A percentile compares a stretch with the other conserved stretches of the same genome.
Conservation (phyloP, 2,888 invertebrate genomes). For the Coecobrya sp. region DNA sequence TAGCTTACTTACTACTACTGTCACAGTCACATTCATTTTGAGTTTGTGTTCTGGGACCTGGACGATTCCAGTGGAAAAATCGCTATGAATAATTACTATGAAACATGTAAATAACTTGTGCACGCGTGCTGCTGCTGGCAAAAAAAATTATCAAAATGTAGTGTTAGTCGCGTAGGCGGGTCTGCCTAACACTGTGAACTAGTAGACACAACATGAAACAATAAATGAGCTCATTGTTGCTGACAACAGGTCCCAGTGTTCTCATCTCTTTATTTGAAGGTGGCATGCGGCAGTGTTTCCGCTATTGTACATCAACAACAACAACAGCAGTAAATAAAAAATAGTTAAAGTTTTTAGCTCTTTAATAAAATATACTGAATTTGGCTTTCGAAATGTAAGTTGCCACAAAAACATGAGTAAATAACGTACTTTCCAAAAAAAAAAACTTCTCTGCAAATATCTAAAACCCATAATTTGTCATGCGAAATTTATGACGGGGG, state of each 20-base stretch:
- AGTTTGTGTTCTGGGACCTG: neutral
- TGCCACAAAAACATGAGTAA: neutral
- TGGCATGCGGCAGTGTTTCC: too few relatives aligned
- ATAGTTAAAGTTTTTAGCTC: too few relatives aligned
- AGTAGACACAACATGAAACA: too few relatives aligned
- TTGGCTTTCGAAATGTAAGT: neutral
- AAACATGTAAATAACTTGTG: neutral
- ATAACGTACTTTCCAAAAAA: neutral
- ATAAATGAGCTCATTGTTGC: too few relatives aligned
- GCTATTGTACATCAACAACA: too few relatives aligned
- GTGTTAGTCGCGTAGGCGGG: neutral
- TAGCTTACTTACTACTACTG: too few relatives aligned
- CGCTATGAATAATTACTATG: neutral
- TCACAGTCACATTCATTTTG: too few relatives aligned
- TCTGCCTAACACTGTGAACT: too few relatives aligned
- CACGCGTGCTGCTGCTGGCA: neutral
- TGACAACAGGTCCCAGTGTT: too few relatives aligned
- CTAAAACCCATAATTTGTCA: constrained; percentile 13
- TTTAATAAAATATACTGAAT: neutral
- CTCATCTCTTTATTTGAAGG: too few relatives aligned
- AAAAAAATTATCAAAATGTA: neutral
- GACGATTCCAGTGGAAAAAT: neutral
- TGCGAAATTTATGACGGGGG: constrained; percentile 37
- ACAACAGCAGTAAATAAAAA: too few relatives aligned
- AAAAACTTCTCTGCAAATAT: neutral